Base-by-base conservation (phyloP, 1,140 invertebrate species). In the Mycetomoellerius zeteki region DNA sequence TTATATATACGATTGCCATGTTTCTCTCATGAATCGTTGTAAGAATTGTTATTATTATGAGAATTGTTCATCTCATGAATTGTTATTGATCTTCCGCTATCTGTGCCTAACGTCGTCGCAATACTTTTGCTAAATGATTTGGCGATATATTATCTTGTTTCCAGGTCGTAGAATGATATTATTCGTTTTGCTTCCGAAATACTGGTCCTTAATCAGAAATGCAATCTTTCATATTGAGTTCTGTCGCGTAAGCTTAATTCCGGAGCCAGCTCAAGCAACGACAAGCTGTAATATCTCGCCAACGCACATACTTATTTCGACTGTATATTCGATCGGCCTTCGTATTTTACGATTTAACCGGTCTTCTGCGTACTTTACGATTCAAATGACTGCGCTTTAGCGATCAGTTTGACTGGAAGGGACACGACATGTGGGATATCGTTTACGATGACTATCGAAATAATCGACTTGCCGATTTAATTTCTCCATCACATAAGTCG, bases 391-490 rank as follows among this genome's bases (percentile, higher is more conserved):
- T 84, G 27, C 37, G 80, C 69, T 86, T 69, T 56, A 60, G 62
- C 64, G 72, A 86, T 71, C 86, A 56, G 54, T 43, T 54, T 47
- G 24, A 19, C 27, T 33, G 87, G 69, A 73, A 72, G 72, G 50
- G 33, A 43, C 21, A 27, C 47, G 27, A 72, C 62, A 27, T 50
- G n/a, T 50, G n/a, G 24, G 62, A 64, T 19, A 85, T 72, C 52
- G 24, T 19, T 52, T 33, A 33, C 50, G 86, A 89, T 88, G 78
- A 33, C 80, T 88, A 89, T 89, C 86, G 37, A 76, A 88, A 85
- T 82, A 78, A 88, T 77, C 86, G 80, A 89, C 30, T 52, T 43
- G 56, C 75, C 73, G 62, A 88, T 89, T 89, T 80, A 88, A 89
- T 89, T 73, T 85, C 67, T 67, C 75, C 50, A 10, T 33, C 14